Evolutionary conservation across 2,888 invertebrate genomes (phyloP), one percentile per base, ranked within the genome.

Genomic region (Epinotia bilunana): DNA sequence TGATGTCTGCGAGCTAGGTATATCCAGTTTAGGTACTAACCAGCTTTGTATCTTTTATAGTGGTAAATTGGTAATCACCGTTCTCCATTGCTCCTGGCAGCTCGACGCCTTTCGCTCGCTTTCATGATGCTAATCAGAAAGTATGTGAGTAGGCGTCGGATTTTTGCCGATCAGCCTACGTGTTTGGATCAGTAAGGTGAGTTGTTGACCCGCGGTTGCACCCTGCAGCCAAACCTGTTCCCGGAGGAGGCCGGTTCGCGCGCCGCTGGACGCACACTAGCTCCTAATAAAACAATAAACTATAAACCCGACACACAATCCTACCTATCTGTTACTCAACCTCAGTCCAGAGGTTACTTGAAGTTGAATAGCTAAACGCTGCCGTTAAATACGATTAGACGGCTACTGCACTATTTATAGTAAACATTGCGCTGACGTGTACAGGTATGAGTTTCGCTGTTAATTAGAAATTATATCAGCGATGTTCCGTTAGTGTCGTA

Each of bases 191-290:
- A 87, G 83, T 86, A 84, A 88, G 88, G 87, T 88, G 90, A 88
- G 88, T 88, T 86, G 90, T 87, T 90, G 92, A 91, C 91, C 91
- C 85, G 90, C 84, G 86, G 80, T 82, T 87, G 88, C 88, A 86
- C 87, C 88, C 88, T 85, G 86, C 84, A 83, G 87, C 85, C 86
- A 91, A 91, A 92, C 92, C 91, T 86, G 91, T 92, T 90, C 87
- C 81, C 79, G 79, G 78, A 80, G 84, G 82, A 83, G 83, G 83
- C 81, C 82, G 83, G 78, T 67, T 80, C 82, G 80, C 81, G 77
- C 76, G 77, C 79, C 79, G 72, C 79, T 80, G 78, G 77, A 76
- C 77, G 76, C 79, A 73, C 80, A 78, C 78, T 79, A 79, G 76
- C 81, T 83, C 81, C 80, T 82, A 82, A 85, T 83, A 84, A 84